Percentiles rank a stretch among this genome's conserved stretches.
Evolutionary conservation across 2,113 vertebrate genomes (phyloP).

Genomic region (Albula glossodonta): DNA sequence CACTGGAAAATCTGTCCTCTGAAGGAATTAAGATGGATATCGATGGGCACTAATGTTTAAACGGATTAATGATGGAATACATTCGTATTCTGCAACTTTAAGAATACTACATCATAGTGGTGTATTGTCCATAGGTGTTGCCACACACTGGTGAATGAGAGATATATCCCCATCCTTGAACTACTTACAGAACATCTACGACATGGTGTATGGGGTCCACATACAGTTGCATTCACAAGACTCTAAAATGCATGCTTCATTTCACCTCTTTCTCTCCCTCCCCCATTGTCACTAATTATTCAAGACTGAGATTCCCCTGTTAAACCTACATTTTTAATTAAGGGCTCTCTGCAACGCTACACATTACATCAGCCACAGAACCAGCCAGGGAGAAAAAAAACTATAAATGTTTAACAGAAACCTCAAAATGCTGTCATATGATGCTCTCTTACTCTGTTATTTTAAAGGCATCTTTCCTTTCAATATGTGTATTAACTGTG

Average conservation of each 20-base stretch:
- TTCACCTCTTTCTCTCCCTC: not conserved
- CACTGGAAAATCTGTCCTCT: too few relatives aligned
- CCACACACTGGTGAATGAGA: too few relatives aligned
- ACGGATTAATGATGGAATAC: too few relatives aligned
- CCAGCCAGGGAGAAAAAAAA: not conserved
- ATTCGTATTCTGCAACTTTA: too few relatives aligned
- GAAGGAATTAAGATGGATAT: too few relatives aligned
- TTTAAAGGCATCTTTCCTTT: not conserved
- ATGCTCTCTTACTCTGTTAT: not conserved
- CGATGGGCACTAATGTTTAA: too few relatives aligned
- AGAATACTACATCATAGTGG: too few relatives aligned
- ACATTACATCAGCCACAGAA: not conserved
- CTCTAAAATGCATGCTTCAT: not conserved
- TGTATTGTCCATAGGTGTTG: too few relatives aligned
- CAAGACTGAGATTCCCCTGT: not conserved
- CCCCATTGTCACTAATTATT: not conserved
- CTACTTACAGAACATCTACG: too few relatives aligned
- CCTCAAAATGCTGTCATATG: not conserved
- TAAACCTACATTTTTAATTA: slow-evolving; percentile 3
- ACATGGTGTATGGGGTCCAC: too few relatives aligned
- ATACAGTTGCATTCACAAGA: not conserved
- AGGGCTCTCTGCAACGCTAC: not conserved
- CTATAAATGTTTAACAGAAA: not conserved
- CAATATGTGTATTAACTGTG: not conserved
- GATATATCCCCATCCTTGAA: too few relatives aligned